phyloP scores from a whole-genome alignment of 2,113 vertebrate species.

The Gymnocephalus cernua region DNA sequence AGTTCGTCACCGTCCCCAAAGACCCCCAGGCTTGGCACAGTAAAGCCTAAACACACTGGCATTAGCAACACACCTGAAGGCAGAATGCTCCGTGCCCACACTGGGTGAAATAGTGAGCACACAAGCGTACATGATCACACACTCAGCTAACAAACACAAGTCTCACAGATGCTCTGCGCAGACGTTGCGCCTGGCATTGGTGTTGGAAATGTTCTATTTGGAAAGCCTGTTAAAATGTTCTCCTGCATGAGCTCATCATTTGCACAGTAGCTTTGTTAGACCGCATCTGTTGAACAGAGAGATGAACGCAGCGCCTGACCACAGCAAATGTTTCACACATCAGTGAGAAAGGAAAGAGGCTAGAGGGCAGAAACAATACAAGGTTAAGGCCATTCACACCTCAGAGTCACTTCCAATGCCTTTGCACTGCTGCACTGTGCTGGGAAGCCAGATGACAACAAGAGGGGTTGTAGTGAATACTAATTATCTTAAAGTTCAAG shows the following conservation, averaged over 20 bases:
- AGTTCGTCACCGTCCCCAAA: constrained; percentile 63
- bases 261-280: constrained; percentile 5
- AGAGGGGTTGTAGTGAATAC: constrained; percentile 42
- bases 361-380: constrained; percentile 43
- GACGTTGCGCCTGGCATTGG: constrained; percentile 17
- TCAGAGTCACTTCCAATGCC: constrained; percentile 27
- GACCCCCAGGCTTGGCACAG: constrained; percentile 45
- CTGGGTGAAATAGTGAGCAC: constrained; percentile 2
- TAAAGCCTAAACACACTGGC: background rate
- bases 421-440: constrained; percentile 40
- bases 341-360: constrained; percentile 33
- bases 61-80: constrained; percentile 16
- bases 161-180: background rate
- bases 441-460: constrained; percentile 28
- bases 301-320: constrained; percentile 3
- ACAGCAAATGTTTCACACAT: constrained; percentile 44
- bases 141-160: background rate
- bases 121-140: background rate
- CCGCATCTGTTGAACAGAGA: constrained; percentile 1
- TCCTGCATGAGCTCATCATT: constrained; percentile 46
- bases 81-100: background rate
- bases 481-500: constrained; percentile 57
- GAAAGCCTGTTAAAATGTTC: constrained; percentile 23
- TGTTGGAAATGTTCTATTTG: constrained; percentile 41
- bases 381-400: constrained; percentile 52